Evolutionary conservation across 2,113 vertebrate genomes (phyloP).

Genomic region (Rhinichthys klamathensis): DNA sequence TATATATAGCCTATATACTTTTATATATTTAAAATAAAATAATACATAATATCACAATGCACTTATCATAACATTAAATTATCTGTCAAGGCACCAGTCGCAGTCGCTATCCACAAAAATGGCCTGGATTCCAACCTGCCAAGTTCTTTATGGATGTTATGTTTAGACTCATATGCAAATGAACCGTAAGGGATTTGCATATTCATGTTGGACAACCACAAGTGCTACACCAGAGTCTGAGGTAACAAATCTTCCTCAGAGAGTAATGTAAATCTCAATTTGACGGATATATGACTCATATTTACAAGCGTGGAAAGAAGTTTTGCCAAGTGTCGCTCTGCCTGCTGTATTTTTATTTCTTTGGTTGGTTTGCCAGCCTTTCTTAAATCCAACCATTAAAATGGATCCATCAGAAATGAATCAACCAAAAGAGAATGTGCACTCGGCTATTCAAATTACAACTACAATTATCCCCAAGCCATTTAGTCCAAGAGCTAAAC

Average conservation of each 20-base stretch:
- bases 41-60: too few relatives aligned
- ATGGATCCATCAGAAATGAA: neutral
- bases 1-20: too few relatives aligned
- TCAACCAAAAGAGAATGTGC: neutral
- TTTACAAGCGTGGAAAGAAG: neutral
- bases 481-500: neutral
- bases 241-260: neutral
- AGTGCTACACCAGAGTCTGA: slow-evolving; percentile 4
- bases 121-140: slow-evolving; percentile 23
- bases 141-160: slow-evolving; percentile 11
- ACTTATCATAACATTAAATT: too few relatives aligned
- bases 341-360: neutral
- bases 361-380: neutral
- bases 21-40: too few relatives aligned
- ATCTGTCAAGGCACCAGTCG: neutral
- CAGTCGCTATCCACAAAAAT: neutral
- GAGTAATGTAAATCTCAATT: neutral
- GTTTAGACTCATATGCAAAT: slow-evolving; percentile 35
- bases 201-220: slow-evolving; percentile 26
- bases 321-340: neutral
- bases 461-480: neutral
- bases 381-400: neutral
- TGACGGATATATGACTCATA: slow-evolving; percentile 3
- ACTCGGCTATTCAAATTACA: neutral
- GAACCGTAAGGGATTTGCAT: neutral